phyloP scores from a whole-genome alignment of 2,113 vertebrate genomes.

The Cygnus buccinator region DNA sequence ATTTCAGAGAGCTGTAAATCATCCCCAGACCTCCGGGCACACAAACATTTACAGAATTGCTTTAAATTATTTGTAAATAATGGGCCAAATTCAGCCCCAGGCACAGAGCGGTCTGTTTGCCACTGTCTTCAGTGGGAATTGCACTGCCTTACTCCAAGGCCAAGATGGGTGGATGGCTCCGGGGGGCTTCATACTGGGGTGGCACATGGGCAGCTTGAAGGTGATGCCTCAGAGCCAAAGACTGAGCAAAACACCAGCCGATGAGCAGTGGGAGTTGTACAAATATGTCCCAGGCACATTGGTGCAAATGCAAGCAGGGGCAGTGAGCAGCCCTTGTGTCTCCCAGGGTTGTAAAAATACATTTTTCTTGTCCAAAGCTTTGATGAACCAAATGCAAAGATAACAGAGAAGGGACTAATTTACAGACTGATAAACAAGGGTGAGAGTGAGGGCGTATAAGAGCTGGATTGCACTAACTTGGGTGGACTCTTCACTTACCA shows the following conservation, averaged over 20 bases:
- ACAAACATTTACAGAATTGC: slow-evolving; percentile 47
- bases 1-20: slow-evolving; percentile 64
- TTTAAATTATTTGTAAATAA: slow-evolving; percentile 60
- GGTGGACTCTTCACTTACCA: not conserved
- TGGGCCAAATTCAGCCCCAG: not conserved
- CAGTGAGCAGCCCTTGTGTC: not conserved
- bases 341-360: too few species aligned
- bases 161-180: not conserved
- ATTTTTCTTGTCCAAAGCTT: not conserved
- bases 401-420: not conserved
- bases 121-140: not conserved
- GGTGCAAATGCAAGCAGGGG: rapidly evolving
- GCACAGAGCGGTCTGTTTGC: not conserved
- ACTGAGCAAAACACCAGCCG: not conserved
- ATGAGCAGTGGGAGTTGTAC: not conserved
- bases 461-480: not conserved
- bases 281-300: rapidly evolving
- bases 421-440: not conserved
- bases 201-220: not conserved
- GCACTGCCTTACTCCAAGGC: rapidly evolving
- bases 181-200: not conserved
- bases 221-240: not conserved
- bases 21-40: slow-evolving; percentile 45
- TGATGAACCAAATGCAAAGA: not conserved
- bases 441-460: not conserved